These are phyloP conservation scores for Meandrina meandrites DNA, from an alignment of 92 coral and sea anemone genomes.

Conservation along the genomic window DNA sequence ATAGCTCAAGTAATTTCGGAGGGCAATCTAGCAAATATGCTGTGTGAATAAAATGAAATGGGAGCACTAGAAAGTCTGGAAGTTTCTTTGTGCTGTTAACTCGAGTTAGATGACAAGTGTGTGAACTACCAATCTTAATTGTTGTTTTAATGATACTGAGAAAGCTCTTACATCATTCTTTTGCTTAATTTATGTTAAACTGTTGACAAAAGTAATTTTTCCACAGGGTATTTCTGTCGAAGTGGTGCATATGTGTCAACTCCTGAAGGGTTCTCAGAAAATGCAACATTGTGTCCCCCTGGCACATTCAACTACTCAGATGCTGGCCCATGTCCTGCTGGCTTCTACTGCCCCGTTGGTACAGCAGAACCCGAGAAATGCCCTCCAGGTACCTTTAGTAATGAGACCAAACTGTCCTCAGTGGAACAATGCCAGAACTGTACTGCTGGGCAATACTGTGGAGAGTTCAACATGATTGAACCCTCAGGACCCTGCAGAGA, in stretches of 20 bases:
- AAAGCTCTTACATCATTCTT: not conserved
- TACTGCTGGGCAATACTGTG: conserved; percentile 89
- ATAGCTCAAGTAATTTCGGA: no score
- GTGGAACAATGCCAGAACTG: conserved; percentile 86
- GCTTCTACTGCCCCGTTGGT: conserved; percentile 85
- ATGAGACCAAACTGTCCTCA: conserved; percentile 72
- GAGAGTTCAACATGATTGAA: conserved; percentile 67
- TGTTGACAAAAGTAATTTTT: not conserved
- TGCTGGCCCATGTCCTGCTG: conserved; percentile 96
- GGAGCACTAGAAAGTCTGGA: not conserved
- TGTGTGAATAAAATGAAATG: not conserved
- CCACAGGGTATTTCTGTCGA: conserved; percentile 92
- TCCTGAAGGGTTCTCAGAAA: conserved; percentile 72
- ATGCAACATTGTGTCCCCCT: conserved; percentile 82
- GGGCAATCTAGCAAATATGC: no score
- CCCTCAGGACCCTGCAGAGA: conserved; percentile 83
- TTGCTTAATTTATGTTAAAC: not conserved
- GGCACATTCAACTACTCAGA: conserved; percentile 94
- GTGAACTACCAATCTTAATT: not conserved
- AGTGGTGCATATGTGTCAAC: conserved; percentile 93
- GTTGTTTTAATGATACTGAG: not conserved
- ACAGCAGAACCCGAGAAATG: conserved; percentile 92
- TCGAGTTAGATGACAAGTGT: not conserved
- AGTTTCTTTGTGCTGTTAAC: no score
- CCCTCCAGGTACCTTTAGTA: conserved; percentile 95